Base-by-base conservation (phyloP, 1,140 invertebrate species). In the Asobara japonica region DNA sequence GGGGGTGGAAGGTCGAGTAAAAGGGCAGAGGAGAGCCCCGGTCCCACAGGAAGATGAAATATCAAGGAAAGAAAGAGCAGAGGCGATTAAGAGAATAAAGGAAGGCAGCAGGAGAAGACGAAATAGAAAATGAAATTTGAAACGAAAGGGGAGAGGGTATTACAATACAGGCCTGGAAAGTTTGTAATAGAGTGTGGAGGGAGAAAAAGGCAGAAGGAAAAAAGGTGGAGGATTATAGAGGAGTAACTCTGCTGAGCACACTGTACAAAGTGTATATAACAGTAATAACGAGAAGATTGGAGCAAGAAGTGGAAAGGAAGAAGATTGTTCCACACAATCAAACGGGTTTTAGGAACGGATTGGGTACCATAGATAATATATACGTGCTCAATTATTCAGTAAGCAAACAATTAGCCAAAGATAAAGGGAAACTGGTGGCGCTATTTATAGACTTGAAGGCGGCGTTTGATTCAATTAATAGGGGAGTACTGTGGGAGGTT, bases 161-260 rank as follows among this genome's bases (percentile, higher is more conserved):
- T 3, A 33, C 10, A 51, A 30, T 36, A 13, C 16, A 68, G 56
- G 41, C 62, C 6, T 30, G 11, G 36, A 38, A 69, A 8, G 29
- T 75, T 1, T 22, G 73, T 27, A 16, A 16, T 16, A 48, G 18
- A n/a, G 71, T 72, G 18, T 75, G 72, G 75, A 45, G n/a, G 64
- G 61, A 56, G 33, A 48, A 67, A 80, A 18, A 56, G 73, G 13
- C 62, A 77, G 31, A 78, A 75, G 36, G 30, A 68, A 7, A 69
- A 80, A 8, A 79, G 76, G 78, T 80, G 70, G 31, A 48, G 11
- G 31, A 33, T 64, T 82, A 82, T 56, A 66, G 79, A 48, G 77
- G 78, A 11, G 77, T 78, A 25, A 72, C 74, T 2, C 41, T 76
- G 13, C 56, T 72, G n/a, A 45, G n/a, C n/a, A n/a, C n/a, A n/a